Percentiles rank a stretch among this genome's conserved stretches.
These are phyloP conservation scores for Falco cherrug DNA, from an alignment of 2,797 vertebrate genomes.

Conservation along the genomic window DNA sequence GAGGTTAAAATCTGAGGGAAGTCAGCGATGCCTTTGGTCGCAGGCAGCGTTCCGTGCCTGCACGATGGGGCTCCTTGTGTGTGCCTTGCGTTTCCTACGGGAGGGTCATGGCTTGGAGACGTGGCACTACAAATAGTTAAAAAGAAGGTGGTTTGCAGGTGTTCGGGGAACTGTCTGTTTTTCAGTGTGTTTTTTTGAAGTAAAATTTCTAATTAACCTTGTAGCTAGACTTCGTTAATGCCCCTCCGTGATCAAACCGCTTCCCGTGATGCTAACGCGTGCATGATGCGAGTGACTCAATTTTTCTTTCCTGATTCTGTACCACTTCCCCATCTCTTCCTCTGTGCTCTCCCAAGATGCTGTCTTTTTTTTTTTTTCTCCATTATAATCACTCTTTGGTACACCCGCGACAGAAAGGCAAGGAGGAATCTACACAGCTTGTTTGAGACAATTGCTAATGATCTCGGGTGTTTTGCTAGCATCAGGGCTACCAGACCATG, in stretches of 20 bases:
- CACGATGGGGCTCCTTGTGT: no score
- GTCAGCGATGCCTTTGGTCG: no score
- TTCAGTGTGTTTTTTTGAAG: neutral
- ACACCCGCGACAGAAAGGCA: neutral
- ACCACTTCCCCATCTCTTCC: neutral
- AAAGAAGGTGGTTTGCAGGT: neutral
- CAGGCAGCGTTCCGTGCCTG: no score
- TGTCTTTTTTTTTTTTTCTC: neutral
- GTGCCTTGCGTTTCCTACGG: accelerated
- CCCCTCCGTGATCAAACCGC: neutral
- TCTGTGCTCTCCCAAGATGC: neutral
- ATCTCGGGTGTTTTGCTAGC: neutral
- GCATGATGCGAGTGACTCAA: accelerated
- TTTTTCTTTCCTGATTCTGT: neutral
- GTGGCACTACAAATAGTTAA: neutral
- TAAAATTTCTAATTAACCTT: neutral
- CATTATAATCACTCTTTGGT: neutral
- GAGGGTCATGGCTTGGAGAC: accelerated
- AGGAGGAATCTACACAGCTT: neutral
- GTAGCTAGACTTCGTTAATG: neutral
- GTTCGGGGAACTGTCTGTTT: neutral
- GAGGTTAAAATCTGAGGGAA: neutral
- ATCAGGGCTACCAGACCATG: neutral
- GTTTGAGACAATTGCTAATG: neutral
- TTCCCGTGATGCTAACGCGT: accelerated